A percentile compares a stretch with the other conserved stretches of the same genome.
phyloP scores from a whole-genome alignment of 1,140 invertebrate genomes.

The Drosophila pachea region DNA sequence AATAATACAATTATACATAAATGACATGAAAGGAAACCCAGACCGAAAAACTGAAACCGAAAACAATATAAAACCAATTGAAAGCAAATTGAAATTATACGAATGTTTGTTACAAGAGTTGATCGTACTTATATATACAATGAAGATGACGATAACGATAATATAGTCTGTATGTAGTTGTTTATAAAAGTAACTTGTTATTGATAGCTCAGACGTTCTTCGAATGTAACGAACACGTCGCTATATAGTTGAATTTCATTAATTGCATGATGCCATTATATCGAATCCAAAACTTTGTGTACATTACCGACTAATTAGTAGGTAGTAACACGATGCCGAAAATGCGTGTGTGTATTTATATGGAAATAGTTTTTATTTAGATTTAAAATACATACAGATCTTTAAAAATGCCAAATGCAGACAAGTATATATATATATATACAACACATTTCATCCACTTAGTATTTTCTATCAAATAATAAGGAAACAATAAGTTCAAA shows the following conservation, averaged over 20 bases:
- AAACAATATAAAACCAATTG: conserved; percentile 49
- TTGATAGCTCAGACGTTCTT: conserved; percentile 58
- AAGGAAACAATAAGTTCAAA: conserved; percentile 48
- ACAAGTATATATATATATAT: conserved; percentile 35
- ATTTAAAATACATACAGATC: conserved; percentile 57
- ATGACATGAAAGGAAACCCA: conserved; percentile 37
- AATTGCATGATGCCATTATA: conserved; percentile 1
- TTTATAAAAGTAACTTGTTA: conserved; percentile 64
- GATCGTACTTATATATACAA: conserved; percentile 34
- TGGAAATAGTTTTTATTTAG: conserved; percentile 67
- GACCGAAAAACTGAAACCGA: conserved; percentile 28
- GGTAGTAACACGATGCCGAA: conserved; percentile 14
- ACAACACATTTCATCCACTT: conserved; percentile 67
- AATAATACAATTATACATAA: conserved; percentile 42
- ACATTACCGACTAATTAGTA: conserved; percentile 14
- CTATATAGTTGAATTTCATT: conserved; percentile 25
- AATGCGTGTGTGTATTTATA: conserved; percentile 17
- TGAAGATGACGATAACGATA: too few relatives aligned
- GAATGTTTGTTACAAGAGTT: conserved; percentile 65
- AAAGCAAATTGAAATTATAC: conserved; percentile 46
- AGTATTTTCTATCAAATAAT: conserved; percentile 67
- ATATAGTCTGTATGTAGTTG: conserved; percentile 29
- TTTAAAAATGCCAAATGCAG: conserved; percentile 61
- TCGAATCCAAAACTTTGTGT: conserved; percentile 3
- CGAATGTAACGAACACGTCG: conserved; percentile 38